These are phyloP conservation scores for Littorina saxatilis DNA, from an alignment of 1,140 invertebrate species.

Conservation along the genomic window DNA sequence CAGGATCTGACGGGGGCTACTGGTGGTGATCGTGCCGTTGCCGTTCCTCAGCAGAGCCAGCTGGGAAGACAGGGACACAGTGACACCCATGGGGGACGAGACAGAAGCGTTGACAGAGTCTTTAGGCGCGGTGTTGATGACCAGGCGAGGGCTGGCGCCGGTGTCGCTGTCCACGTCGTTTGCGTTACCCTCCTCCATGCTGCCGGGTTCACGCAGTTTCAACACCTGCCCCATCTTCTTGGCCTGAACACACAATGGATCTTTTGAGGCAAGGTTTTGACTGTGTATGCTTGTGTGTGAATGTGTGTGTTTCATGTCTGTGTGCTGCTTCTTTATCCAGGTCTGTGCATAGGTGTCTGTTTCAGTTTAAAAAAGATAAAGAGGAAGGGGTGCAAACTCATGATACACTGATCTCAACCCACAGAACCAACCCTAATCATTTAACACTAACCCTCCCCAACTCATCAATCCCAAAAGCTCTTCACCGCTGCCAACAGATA, in stretches of 20 bases:
- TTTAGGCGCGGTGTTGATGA: neutral
- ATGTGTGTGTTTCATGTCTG: neutral
- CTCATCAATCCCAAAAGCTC: no score
- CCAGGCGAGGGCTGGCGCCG: neutral
- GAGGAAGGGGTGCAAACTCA: no score
- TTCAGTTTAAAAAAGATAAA: no score
- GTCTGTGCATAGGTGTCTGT: no score
- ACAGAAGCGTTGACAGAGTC: neutral
- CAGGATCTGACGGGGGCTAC: conserved; percentile 7
- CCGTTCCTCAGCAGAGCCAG: neutral
- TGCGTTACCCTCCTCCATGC: neutral
- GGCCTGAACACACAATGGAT: conserved; percentile 1
- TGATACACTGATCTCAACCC: no score
- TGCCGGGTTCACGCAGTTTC: neutral
- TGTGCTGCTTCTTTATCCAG: no score
- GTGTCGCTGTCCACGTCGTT: conserved; percentile 22
- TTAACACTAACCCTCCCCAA: no score
- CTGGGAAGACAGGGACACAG: neutral
- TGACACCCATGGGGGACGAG: conserved; percentile 32
- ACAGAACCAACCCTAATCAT: no score
- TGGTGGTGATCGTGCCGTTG: no score
- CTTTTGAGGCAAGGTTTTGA: neutral
- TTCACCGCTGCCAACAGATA: no score
- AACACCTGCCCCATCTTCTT: conserved; percentile 19
- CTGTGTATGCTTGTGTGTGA: neutral